Base-by-base conservation (phyloP, 2,113 vertebrate genomes). In the Gracilinanus agilis region DNA sequence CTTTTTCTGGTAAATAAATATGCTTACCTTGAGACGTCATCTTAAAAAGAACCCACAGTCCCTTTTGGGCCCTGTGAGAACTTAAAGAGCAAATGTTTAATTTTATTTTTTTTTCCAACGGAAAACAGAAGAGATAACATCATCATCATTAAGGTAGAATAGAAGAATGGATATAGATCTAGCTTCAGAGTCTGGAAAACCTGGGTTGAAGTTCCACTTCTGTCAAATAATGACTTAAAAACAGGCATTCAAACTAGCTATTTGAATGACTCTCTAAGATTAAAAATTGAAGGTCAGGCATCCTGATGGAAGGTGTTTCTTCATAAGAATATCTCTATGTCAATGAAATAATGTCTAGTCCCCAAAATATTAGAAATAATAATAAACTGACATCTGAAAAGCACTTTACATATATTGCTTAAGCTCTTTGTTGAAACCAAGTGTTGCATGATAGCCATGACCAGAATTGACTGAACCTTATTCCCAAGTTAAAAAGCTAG, bases 1-100 rank as follows among this genome's bases (percentile, higher is more conserved):
- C 67, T 83, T 83, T 40, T 83, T 83, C 67, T 83, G 67, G 67
- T 83, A 83, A 83, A 83, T 83, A 83, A 83, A 83, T 83, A 83
- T 83, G n/a, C 67, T 83, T 83, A 83, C 67, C 67, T 83, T 83
- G 19, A 83, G n/a, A 83, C 23, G n/a, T 40, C n/a, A 40, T n/a
- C 19, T 83, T 83, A 83, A 83, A 83, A 75, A 56, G 40, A 83
- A 21, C n/a, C 67, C 67, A 83, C 19, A 9, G 34, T 40, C n/a
- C 7, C 34, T 83, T 83, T 40, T 40, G 34, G 67, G n/a, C 19
- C 23, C 67, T 40, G n/a, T 40, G 67, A 83, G 67, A 40, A 83
- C n/a, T 19, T 83, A n/a, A 40, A 23, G 34, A 83, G n/a, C 16
- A 40, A 83, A 40, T 23, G 19, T 83, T 21, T 83, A 40, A 83